Percentiles rank a stretch among this genome's conserved stretches.
Conservation (phyloP, 2,797 vertebrate genomes). For the Poeciliopsis paucimaculata region DNA sequence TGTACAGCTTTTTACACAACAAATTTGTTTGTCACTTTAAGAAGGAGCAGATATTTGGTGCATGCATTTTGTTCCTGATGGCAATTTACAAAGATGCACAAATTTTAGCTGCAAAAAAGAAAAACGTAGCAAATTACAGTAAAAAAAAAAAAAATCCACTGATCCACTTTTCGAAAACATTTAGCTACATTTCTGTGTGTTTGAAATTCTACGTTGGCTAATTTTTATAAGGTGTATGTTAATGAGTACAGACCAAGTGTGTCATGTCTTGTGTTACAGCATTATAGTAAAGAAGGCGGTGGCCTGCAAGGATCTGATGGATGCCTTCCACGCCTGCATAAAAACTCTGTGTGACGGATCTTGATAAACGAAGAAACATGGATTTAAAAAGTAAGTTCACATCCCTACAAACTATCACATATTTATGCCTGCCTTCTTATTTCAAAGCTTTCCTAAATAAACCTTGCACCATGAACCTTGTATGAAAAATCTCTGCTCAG, state of each 20-base stretch:
- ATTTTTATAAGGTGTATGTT: neutral
- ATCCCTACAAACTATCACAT: neutral
- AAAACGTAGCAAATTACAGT: neutral
- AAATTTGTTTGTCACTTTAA: neutral
- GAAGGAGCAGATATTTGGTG: constrained; percentile 36
- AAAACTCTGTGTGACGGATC: constrained; percentile 74
- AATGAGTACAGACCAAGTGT: neutral
- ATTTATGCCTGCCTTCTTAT: neutral
- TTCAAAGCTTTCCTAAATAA: neutral
- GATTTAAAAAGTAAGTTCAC: constrained; percentile 41
- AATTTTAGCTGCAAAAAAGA: constrained; percentile 10
- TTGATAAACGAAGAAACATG: constrained; percentile 42
- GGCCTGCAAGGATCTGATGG: constrained; percentile 75
- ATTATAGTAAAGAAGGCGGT: constrained; percentile 70
- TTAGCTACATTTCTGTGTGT: neutral
- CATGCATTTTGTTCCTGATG: neutral
- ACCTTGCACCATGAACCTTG: too few species aligned
- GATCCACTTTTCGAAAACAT: neutral
- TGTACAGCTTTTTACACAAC: neutral
- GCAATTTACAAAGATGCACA: constrained; percentile 39
- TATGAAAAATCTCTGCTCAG: neutral
- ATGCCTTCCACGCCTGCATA: constrained; percentile 78
- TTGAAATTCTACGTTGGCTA: neutral
- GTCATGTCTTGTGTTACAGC: constrained; percentile 64
- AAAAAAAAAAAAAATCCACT: neutral